Evolutionary conservation across 2,113 vertebrate species (phyloP).

Genomic region (Tupaia chinensis): DNA sequence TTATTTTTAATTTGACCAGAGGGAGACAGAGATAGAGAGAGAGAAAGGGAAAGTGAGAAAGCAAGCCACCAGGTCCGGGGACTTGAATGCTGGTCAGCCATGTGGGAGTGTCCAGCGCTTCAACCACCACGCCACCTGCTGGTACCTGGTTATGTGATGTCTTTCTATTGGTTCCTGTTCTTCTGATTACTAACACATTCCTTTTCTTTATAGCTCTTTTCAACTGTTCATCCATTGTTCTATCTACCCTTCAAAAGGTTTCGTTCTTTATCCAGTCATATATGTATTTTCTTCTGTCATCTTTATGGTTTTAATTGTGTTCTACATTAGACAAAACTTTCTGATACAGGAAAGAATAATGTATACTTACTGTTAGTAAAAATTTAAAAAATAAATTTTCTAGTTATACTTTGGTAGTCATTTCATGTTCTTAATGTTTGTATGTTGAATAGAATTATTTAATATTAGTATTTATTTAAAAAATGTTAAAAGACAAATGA

Average conservation of each 20-base stretch:
- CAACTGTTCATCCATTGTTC: background rate
- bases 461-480: background rate
- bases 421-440: background rate
- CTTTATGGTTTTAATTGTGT: slow-evolving; percentile 15
- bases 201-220: background rate
- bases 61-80: too few relatives aligned
- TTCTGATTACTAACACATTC: background rate
- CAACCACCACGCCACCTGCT: too few relatives aligned
- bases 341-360: background rate
- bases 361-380: background rate
- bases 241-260: background rate
- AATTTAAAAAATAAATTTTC: background rate
- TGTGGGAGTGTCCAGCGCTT: too few relatives aligned
- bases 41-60: too few relatives aligned
- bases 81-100: too few relatives aligned
- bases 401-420: background rate
- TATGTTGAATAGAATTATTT: background rate
- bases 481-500: background rate
- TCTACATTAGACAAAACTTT: background rate
- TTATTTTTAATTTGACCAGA: too few relatives aligned
- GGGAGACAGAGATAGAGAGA: too few relatives aligned
- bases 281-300: background rate
- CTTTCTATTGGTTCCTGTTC: background rate
- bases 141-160: background rate
- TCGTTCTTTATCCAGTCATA: background rate